Base-by-base conservation (phyloP, 2,888 invertebrate species). In the Syrista parreyssii region DNA sequence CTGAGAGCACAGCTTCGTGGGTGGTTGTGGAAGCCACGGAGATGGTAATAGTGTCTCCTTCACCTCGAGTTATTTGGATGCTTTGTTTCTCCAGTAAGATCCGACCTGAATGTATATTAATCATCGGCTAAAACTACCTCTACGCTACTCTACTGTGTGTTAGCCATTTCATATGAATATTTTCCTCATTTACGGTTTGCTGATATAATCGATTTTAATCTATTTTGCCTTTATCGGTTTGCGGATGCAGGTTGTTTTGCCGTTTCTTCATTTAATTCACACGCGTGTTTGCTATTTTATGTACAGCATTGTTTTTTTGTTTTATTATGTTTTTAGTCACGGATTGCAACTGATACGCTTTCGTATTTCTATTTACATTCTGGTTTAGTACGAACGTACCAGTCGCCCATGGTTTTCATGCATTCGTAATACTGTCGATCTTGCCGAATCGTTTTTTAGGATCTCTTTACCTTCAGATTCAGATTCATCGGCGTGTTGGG, bases 1-100 rank as follows among this genome's bases (percentile, higher is more conserved):
- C 94, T 94, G 94, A 92, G 81, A 94, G 92, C 82, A 94, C 93
- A 82, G 94, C 94, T 90, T 94, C 94, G 86, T 94, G 94, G 82
- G 94, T 94, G 84, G 92, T 93, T 84, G 93, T 93, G 84, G 94
- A 94, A 92, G 94, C 94, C 88, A 94, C 93, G 68, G 92, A 91
- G 83, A 92, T 91, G 30, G 92, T 92, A 79, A 92, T 90, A 36
- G 89, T 91, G 82, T 92, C 92, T 79, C 90, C 92, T 74, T 89
- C 88, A 76, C 86, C 87, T 79, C 90, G 91, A 81, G 89, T 85
- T 82, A 91, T 87, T 85, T 90, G 88, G 80, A 89, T 85, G 84
- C 86, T 91, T 85, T 87, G 89, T 87, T 87, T 89, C 86, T 89
- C 89, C 89, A 86, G 81, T 84, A 82, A 89, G 86, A 86, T 84